phyloP scores from a whole-genome alignment of 2,113 vertebrate genomes.

The Dermatemys mawii region DNA sequence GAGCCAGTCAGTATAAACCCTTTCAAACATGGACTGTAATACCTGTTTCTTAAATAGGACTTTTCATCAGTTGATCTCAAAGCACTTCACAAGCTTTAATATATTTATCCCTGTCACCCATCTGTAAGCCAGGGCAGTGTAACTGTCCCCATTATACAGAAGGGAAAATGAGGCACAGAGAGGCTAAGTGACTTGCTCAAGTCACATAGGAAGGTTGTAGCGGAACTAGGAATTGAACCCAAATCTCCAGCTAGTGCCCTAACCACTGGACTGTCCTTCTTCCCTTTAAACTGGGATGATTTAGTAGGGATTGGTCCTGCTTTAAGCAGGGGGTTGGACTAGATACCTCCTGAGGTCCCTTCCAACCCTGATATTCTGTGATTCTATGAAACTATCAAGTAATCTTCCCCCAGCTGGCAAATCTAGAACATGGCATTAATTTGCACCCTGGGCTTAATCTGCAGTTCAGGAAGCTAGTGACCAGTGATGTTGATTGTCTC shows the following conservation, averaged over 20 bases:
- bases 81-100: not conserved
- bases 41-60: not conserved
- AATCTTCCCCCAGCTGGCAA: not conserved
- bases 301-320: too few species aligned
- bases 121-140: not conserved
- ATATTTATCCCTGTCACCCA: not conserved
- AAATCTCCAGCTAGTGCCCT: not conserved
- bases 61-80: not conserved
- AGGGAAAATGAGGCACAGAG: not conserved
- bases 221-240: not conserved
- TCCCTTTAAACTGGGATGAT: too few species aligned
- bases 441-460: not conserved
- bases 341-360: too few species aligned
- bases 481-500: not conserved
- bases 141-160: not conserved
- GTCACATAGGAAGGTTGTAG: not conserved
- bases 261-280: not conserved
- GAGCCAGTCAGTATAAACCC: not conserved
- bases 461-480: not conserved
- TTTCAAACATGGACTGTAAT: not conserved
- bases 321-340: too few species aligned
- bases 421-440: not conserved
- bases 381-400: too few species aligned
- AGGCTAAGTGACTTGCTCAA: not conserved
- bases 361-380: too few species aligned